Percentiles rank a stretch among this genome's conserved stretches.
These are phyloP conservation scores for Drosophila hydei DNA, from an alignment of 1,140 invertebrate species.

Conservation along the genomic window DNA sequence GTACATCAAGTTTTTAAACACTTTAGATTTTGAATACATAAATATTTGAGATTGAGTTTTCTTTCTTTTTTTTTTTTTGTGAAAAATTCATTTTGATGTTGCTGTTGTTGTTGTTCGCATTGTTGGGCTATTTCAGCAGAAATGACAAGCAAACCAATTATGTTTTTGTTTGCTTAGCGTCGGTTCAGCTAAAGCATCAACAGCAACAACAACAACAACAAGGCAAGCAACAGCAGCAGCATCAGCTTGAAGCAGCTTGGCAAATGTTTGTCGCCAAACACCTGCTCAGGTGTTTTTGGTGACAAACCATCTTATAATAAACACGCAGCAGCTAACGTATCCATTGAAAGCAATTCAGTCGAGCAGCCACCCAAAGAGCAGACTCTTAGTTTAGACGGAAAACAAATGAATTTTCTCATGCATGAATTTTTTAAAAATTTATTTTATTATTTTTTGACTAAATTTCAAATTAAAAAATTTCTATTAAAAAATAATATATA, in stretches of 20 bases:
- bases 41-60: conserved; percentile 62
- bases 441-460: too few species aligned
- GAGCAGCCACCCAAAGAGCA: too few species aligned
- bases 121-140: conserved; percentile 73
- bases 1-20: neutral
- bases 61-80: conserved; percentile 6
- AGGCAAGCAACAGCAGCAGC: neutral
- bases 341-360: conserved; percentile 12
- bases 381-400: too few species aligned
- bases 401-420: too few species aligned
- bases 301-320: conserved; percentile 34
- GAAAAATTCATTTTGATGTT: conserved; percentile 2
- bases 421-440: too few species aligned
- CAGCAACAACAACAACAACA: conserved; percentile 2
- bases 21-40: conserved; percentile 23
- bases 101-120: conserved; percentile 47
- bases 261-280: conserved; percentile 34
- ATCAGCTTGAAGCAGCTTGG: conserved; percentile 2
- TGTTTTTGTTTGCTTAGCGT: conserved; percentile 76
- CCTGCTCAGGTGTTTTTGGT: conserved; percentile 27
- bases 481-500: too few species aligned
- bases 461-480: too few species aligned
- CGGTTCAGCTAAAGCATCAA: conserved; percentile 25
- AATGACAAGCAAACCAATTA: conserved; percentile 80
- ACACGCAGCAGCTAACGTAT: conserved; percentile 33